Evolutionary conservation across 37 sponge, comb jelly and placozoan genomes (phyloP).

Genomic region (Dysidea cf. avara): DNA sequence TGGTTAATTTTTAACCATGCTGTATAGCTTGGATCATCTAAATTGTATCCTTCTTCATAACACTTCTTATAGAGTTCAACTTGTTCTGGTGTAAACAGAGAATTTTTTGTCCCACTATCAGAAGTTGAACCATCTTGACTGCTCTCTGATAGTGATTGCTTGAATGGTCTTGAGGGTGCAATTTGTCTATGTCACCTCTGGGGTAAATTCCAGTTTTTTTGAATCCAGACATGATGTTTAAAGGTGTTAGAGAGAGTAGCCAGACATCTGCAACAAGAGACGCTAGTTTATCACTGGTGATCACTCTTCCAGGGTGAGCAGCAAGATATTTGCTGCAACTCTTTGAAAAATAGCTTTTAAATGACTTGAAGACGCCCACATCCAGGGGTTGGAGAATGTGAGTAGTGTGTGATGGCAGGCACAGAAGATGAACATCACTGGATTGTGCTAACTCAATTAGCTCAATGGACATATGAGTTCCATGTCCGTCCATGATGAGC

Average conservation of each 20-base stretch:
- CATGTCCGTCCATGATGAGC: no score
- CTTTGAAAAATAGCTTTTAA: conserved; percentile 39
- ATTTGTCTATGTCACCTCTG: conserved; percentile 19
- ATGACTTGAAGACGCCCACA: conserved; percentile 46
- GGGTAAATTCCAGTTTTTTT: conserved; percentile 40
- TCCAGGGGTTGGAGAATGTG: conserved; percentile 63
- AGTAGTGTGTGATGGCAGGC: conserved; percentile 44
- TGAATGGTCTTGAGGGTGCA: conserved; percentile 29
- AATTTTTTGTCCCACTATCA: conserved; percentile 12
- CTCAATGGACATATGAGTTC: no score
- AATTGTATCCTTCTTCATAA: conserved; percentile 37
- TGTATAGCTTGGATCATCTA: conserved; percentile 18
- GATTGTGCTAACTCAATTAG: conserved; percentile 40
- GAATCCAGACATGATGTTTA: conserved; percentile 41
- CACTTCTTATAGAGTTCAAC: conserved; percentile 24
- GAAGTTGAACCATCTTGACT: conserved; percentile 27
- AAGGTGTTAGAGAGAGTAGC: conserved; percentile 26
- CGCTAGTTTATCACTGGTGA: conserved; percentile 37
- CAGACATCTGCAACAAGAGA: conserved; percentile 33
- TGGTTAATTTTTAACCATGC: conserved; percentile 36
- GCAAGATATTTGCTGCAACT: conserved; percentile 34
- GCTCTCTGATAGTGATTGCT: not conserved
- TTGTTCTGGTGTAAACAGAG: conserved; percentile 10
- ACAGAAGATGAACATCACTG: conserved; percentile 53
- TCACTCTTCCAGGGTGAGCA: conserved; percentile 33